Base-by-base conservation (phyloP, 2,888 invertebrate genomes). In the Drosophila flavopinicola region DNA sequence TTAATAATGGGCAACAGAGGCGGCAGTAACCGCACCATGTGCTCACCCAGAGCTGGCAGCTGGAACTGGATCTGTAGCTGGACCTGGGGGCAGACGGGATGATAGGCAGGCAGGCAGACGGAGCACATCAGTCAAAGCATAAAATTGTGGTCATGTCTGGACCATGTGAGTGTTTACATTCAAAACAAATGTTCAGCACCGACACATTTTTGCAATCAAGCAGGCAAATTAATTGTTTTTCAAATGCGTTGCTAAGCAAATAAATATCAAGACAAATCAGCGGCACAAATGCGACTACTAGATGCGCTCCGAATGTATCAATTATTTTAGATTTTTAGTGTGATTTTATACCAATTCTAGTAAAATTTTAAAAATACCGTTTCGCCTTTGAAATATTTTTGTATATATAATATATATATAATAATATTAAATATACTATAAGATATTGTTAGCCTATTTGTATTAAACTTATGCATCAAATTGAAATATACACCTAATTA, bases 101-200 rank as follows among this genome's bases (percentile, higher is more conserved):
- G 30, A n/a, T 6, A 4, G 3, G 10, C 10, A 27, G 15, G 42
- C 25, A n/a, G n/a, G 33, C 41, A 41, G 53, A 44, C 58, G 73
- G 57, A 33, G 65, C 63, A 77, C 75, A 79, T 85, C 82, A 80
- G 78, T 84, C 87, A 78, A 66, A 38, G 82, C 82, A 65, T 61
- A 39, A 80, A 64, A 74, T 47, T 84, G 79, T 86, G 87, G 84
- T 86, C 80, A 76, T 84, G 86, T 74, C 75, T 75, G 78, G 65
- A 48, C 57, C 56, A 75, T 48, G 57, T 51, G 79, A 75, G 78
- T 86, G 83, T 85, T 87, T 86, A 80, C 66, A 65, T 84, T 68
- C 49, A 47, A 72, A 74, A 75, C 73, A 66, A 79, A 83, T 66
- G n/a, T 61, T 61, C 57, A 57, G 27, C 41, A 64, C 56, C 59